Conservation (phyloP, 2,113 vertebrate genomes). For the Anguilla japonica region DNA sequence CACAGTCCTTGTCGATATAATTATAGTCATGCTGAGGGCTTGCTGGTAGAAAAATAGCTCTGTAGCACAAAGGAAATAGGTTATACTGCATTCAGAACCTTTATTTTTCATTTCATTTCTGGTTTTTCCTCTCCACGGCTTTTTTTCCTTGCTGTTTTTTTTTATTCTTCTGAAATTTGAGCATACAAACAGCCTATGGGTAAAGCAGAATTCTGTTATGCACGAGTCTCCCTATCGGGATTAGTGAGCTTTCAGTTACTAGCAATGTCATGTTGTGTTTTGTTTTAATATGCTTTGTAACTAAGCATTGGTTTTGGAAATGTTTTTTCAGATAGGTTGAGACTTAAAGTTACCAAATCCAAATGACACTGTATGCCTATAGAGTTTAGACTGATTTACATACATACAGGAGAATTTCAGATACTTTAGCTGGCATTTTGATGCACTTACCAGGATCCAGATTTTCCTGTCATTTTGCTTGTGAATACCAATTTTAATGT, state of each 20-base stretch:
- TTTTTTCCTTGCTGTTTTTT: no score
- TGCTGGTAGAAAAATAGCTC: background rate
- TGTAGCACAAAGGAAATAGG: background rate
- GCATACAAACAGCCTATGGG: no score
- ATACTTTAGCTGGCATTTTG: background rate
- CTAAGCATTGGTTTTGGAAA: no score
- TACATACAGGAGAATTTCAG: background rate
- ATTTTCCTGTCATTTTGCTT: background rate
- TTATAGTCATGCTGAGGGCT: slow-evolving; percentile 17
- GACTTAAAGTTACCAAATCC: no score
- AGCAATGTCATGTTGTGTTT: background rate
- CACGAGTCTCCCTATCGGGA: no score
- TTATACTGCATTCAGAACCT: no score
- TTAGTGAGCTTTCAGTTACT: no score
- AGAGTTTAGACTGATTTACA: background rate
- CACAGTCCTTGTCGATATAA: slow-evolving; percentile 10
- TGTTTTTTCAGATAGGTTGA: background rate
- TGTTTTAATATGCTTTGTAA: no score
- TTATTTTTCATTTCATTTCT: no score
- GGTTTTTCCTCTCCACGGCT: no score
- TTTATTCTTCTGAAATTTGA: no score
- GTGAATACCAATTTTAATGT: background rate
- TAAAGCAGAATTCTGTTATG: no score
- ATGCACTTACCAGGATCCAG: background rate
- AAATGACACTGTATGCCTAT: background rate